Conservation (phyloP, 2,888 invertebrate genomes). For the Drosophila mayaguana region DNA sequence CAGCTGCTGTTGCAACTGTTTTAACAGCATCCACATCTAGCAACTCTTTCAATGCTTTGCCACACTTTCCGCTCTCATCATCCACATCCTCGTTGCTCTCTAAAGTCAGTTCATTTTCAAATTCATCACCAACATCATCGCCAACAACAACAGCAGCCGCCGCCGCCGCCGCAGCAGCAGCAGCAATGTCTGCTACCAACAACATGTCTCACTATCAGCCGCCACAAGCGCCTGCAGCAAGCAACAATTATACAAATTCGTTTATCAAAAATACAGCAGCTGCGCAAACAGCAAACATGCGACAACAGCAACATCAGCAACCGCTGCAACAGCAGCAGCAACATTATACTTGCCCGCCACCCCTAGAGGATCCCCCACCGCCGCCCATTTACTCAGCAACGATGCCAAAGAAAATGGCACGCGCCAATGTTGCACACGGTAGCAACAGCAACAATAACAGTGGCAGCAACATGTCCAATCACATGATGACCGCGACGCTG, state of each 20-base stretch:
- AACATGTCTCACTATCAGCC: conserved; percentile 72
- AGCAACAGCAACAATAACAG: conserved; percentile 33
- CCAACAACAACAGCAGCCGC: conserved; percentile 55
- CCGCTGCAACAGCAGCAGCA: conserved; percentile 63
- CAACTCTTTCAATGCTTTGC: conserved; percentile 81
- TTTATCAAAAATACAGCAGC: conserved; percentile 82
- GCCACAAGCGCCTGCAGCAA: conserved; percentile 64
- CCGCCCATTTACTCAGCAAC: conserved; percentile 83
- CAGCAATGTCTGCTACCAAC: conserved; percentile 25
- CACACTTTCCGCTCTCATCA: conserved; percentile 83
- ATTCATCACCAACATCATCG: conserved; percentile 69
- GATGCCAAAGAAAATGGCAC: conserved; percentile 79
- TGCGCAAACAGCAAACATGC: conserved; percentile 70
- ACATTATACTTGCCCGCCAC: conserved; percentile 83
- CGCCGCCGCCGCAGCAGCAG: conserved; percentile 14
- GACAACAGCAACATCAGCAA: conserved; percentile 61
- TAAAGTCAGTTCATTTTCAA: conserved; percentile 82
- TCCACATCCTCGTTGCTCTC: conserved; percentile 83
- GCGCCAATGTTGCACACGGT: conserved; percentile 51
- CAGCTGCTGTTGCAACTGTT: conserved; percentile 48
- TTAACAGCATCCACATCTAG: conserved; percentile 60
- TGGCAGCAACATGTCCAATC: conserved; percentile 45
- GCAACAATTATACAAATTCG: conserved; percentile 73
- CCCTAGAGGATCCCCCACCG: conserved; percentile 84
- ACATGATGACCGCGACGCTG: conserved; percentile 81